These are phyloP conservation scores for Pseudomyrmex pallidus DNA, from an alignment of 1,140 invertebrate species.

Conservation along the genomic window DNA sequence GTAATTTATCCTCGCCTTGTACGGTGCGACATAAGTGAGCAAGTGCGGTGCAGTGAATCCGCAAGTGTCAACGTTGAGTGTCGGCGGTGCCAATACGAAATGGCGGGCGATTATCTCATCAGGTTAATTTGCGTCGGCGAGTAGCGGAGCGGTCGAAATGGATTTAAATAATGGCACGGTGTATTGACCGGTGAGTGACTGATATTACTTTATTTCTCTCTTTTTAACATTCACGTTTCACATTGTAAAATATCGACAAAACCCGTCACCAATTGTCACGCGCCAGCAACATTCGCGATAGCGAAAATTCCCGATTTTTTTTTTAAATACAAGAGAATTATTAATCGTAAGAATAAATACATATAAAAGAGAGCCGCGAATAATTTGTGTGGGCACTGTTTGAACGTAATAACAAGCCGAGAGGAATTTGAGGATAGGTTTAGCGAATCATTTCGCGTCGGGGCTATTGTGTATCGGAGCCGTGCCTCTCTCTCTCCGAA, in stretches of 20 bases:
- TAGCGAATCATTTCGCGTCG: constrained; percentile 38
- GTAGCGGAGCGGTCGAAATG: too few relatives aligned
- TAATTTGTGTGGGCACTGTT: constrained; percentile 12
- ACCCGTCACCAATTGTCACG: not conserved
- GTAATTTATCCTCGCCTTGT: not conserved
- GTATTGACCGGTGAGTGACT: constrained; percentile 17
- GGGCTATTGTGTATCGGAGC: constrained; percentile 36
- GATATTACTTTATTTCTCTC: constrained; percentile 7
- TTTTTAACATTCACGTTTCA: not conserved
- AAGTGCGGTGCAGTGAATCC: not conserved
- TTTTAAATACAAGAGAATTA: not conserved
- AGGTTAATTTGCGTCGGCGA: not conserved
- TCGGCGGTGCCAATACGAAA: not conserved
- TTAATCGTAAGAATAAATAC: not conserved
- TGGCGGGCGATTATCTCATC: not conserved
- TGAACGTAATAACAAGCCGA: constrained; percentile 6
- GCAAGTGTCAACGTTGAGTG: not conserved
- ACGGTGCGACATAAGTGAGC: too few relatives aligned
- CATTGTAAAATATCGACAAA: not conserved
- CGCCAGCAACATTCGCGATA: too few relatives aligned
- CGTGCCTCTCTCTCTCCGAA: constrained; percentile 66
- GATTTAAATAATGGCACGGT: not conserved
- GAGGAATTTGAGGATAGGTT: constrained; percentile 44
- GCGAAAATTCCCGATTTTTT: too few relatives aligned
- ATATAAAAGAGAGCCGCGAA: not conserved